Percentiles rank a stretch among this genome's conserved stretches.
These are phyloP conservation scores for Synergus laeviventris DNA, from an alignment of 2,888 invertebrate genomes.

Conservation along the genomic window DNA sequence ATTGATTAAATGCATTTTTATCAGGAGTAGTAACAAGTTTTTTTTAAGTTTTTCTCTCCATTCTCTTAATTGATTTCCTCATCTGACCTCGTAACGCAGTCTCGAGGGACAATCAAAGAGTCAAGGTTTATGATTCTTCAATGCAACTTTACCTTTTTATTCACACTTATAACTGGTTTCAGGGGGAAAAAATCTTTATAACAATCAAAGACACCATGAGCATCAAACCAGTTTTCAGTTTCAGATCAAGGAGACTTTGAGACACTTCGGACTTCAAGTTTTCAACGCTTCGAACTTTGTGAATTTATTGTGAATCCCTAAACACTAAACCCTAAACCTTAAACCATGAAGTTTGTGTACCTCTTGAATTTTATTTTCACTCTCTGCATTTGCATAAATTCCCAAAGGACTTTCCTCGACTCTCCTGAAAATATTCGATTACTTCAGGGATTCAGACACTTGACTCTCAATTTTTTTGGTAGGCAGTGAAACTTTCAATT, in stretches of 20 bases:
- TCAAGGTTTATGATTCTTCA: neutral
- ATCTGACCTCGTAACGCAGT: neutral
- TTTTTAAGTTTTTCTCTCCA: neutral
- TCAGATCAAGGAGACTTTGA: neutral
- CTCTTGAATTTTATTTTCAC: neutral
- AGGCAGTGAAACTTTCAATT: neutral
- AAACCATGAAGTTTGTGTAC: neutral
- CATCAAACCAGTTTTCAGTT: neutral
- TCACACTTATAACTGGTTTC: neutral
- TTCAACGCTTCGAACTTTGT: neutral
- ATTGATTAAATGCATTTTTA: neutral
- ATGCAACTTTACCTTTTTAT: neutral
- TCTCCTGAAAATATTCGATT: slow-evolving; percentile 53
- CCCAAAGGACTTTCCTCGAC: slow-evolving; percentile 61
- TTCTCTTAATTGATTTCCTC: neutral
- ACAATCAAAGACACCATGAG: neutral
- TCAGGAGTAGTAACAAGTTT: neutral
- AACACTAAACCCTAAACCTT: neutral
- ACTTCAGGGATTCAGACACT: slow-evolving; percentile 52
- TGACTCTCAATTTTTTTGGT: slow-evolving; percentile 56
- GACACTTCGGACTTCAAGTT: neutral
- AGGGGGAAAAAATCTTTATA: neutral
- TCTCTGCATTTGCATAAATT: neutral
- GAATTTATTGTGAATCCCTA: neutral
- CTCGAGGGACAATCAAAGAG: neutral